Base-by-base conservation (phyloP, 2,797 vertebrate genomes). In the Podargus strigoides region DNA sequence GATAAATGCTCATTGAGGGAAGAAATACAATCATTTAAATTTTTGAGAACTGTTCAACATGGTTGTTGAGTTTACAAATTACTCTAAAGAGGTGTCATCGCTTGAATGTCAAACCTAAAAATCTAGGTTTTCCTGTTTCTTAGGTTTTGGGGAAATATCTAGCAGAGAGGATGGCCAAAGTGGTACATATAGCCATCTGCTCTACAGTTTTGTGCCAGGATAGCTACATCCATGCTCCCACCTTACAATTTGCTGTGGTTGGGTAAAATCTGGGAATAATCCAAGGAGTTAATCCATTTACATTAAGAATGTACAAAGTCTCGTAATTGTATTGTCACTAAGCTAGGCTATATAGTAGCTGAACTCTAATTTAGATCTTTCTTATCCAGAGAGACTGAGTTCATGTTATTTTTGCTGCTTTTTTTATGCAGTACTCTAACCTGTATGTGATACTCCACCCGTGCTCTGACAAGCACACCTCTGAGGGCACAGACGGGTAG, bases 21-120 rank as follows among this genome's bases (percentile, higher is more conserved):
- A 89, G 74, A 95, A 91, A 92, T 88, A 63, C 42, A 78, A 7
- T 74, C 55, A 83, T 89, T 87, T 69, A 47, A 88, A 12, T 83
- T 64, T 75, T 85, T 69, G 62, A 80, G 73, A 87, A 75, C 76
- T 53, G 59, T 72, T 95, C 58, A 94, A 68, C 52, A 37, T 3
- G 2, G 44, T 88, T 89, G 72, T 6, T 89, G 68, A 87, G 52
- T 83, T 90, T 89, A 82, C 73, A 90, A 23, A 73, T 85, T 56
- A 41, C 30, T 92, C 44, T 55, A 37, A 81, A 44, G 59, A 89
- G 16, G 28, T 87, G n/a, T 53, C 6, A 76, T 79, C 93, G 95
- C 55, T 79, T 82, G 36, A 92, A 87, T 39, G 64, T 56, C 41
- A 79, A 63, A 64, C 66, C 20, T 79, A 64, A 89, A 91, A 85